Percentiles rank a stretch among this genome's conserved stretches.
phyloP scores from a whole-genome alignment of 2,113 vertebrate genomes.

The Melanostigma gelatinosum region DNA sequence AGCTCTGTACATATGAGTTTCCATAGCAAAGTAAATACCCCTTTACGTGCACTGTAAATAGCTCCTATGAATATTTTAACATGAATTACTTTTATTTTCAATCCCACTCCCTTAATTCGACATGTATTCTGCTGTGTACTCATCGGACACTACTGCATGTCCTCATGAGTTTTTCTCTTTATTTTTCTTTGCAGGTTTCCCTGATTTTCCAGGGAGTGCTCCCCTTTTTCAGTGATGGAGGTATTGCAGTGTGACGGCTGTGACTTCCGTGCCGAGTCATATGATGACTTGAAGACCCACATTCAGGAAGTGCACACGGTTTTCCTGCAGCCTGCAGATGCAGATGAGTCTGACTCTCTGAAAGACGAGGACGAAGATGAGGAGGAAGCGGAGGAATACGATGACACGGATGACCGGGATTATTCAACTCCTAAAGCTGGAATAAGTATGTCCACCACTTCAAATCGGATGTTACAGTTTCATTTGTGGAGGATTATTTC shows the following conservation, averaged over 20 bases:
- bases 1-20: background rate
- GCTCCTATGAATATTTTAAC: background rate
- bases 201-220: constrained; percentile 90
- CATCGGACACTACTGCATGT: background rate
- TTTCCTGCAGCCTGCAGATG: constrained; percentile 95
- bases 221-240: constrained; percentile 88
- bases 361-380: constrained; percentile 87
- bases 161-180: constrained; percentile 13
- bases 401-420: constrained; percentile 91
- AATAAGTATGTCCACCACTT: constrained; percentile 84
- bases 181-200: constrained; percentile 81
- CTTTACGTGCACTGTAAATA: background rate
- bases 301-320: constrained; percentile 98
- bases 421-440: constrained; percentile 87
- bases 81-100: constrained; percentile 10
- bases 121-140: background rate
- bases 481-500: constrained; percentile 53
- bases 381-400: constrained; percentile 87
- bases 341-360: constrained; percentile 84
- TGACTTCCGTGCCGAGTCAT: constrained; percentile 96
- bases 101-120: constrained; percentile 6
- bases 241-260: constrained; percentile 98
- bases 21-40: background rate
- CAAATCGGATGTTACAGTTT: constrained; percentile 51
- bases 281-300: constrained; percentile 95